Evolutionary conservation across 2,113 vertebrate species (phyloP), one percentile per base, ranked within the genome.

Genomic region (Microcebus griseorufus): DNA sequence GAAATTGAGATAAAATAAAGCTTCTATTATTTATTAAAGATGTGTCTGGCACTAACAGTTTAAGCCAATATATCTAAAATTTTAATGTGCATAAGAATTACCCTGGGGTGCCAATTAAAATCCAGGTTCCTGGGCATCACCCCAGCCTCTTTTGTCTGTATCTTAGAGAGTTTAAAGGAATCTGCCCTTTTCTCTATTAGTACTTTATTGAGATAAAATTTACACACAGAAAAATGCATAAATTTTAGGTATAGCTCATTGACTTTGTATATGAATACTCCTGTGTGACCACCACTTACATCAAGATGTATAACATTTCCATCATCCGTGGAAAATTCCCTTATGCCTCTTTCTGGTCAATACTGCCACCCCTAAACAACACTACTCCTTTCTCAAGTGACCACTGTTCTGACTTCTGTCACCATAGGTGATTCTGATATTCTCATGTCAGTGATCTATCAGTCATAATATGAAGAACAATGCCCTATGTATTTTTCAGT

Each of bases 101-200:
- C 29, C 20, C 10, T 81, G 78, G n/a, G 27, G 13, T 93, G 20
- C 5, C 39, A 65, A 72, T 67, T 88, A 88, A 51, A 95, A 53
- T 55, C 25, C 12, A 73, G 27, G 22, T 79, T 92, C 12, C n/a
- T 82, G 23, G 37, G 42, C 32, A 70, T 60, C 37, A 70, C 27
- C 7, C 39, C 78, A 45, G 65, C 17, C 7, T 62, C 48, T 14
- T 91, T 2, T 82, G 5, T 45, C 34, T n/a, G 9, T 92, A 32
- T 85, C 70, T 92, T 79, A 22, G 34, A 82, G 32, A 95, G 18
- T n/a, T 85, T 97, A 67, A 94, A 65, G 48, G 53, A 90, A 76
- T 92, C 73, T 94, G 14, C 39, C 8, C 39, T 10, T 42, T 60
- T 11, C 12, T 73, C 73, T 10, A 18, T 10, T 11, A 45, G 9